Evolutionary conservation across 2,888 invertebrate species (phyloP), one percentile per base, ranked within the genome.

Genomic region (Tenodera sinensis): DNA sequence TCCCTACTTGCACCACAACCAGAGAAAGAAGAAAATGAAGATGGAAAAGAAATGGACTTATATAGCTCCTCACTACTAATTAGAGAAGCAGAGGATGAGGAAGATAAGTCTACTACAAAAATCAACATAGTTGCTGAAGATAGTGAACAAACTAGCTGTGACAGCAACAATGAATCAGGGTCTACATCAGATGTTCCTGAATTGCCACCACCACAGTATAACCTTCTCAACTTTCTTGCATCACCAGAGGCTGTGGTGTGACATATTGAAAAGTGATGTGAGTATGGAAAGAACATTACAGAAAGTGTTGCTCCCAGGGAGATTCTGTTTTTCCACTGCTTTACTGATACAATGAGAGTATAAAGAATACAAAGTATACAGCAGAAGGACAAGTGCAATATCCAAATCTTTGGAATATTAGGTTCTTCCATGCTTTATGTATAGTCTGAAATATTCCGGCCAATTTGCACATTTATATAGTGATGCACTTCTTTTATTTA

Each of bases 1-100:
- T 92, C 93, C 20, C 91, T 94, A 2, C 90, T 94, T n/a, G 91
- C 91, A 54, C 91, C 92, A 2, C 92, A 54, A 27, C 25, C n/a
- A 9, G 81, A 27, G 20, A 85, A 87, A 25, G 89, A 89, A n/a
- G 71, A 47, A 28, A 25, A 28, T n/a, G 84, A 82, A 42, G 34
- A 83, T 20, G n/a, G 34, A 25, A 83, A 27, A 25, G 42, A 83
- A 85, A 42, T n/a, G 28, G 20, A 86, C 12, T 27, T 47, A 28
- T 34, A 85, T 30, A 30, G 89, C 20, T 28, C 28, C 15, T 25
- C 25, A 25, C 28, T 34, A 25, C 25, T 84, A 25, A 83, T 83
- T 83, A 9, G 34, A 30, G 28, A 25, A 20, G 84, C 34, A 9
- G 84, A 28, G 6, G 84, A 28, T 6, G 30, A 30, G 25, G 34